Evolutionary conservation across 2,113 vertebrate species (phyloP).

Genomic region (Cyanistes caeruleus): DNA sequence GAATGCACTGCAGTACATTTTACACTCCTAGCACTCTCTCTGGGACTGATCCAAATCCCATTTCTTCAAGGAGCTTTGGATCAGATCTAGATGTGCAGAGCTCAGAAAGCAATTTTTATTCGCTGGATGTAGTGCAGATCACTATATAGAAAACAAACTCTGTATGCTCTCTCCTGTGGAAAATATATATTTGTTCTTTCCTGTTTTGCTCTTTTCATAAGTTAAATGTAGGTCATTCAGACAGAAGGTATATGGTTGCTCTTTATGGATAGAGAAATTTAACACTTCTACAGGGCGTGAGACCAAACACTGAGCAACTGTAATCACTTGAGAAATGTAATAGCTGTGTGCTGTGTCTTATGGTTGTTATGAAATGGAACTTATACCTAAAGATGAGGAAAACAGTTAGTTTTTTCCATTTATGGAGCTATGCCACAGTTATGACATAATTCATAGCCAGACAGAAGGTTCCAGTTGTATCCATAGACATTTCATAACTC

Average conservation of each 20-base stretch:
- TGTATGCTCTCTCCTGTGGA: background rate
- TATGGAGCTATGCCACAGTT: conserved; percentile 69
- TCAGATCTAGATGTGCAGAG: conserved; percentile 12
- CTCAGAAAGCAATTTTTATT: conserved; percentile 37
- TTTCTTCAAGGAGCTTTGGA: conserved; percentile 41
- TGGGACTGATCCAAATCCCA: conserved; percentile 53
- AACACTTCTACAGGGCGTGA: conserved; percentile 52
- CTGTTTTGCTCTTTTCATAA: conserved; percentile 29
- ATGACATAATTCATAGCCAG: conserved; percentile 72
- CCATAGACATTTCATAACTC: conserved; percentile 70
- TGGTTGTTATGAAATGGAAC: conserved; percentile 67
- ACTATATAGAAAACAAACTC: conserved; percentile 42
- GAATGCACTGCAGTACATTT: conserved; percentile 11
- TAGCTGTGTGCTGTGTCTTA: conserved; percentile 64
- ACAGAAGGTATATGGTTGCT: conserved; percentile 34
- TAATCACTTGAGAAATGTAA: conserved; percentile 69
- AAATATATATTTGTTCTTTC: conserved; percentile 51
- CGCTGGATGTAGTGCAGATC: conserved; percentile 29
- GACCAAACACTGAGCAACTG: conserved; percentile 60
- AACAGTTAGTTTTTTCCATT: conserved; percentile 69
- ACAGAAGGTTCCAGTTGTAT: conserved; percentile 70
- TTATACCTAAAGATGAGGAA: conserved; percentile 72
- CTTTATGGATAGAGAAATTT: conserved; percentile 33
- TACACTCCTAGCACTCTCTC: conserved; percentile 59
- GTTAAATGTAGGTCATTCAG: conserved; percentile 59